phyloP scores from a whole-genome alignment of 1,140 invertebrate species.

The Chlorops oryzae region DNA sequence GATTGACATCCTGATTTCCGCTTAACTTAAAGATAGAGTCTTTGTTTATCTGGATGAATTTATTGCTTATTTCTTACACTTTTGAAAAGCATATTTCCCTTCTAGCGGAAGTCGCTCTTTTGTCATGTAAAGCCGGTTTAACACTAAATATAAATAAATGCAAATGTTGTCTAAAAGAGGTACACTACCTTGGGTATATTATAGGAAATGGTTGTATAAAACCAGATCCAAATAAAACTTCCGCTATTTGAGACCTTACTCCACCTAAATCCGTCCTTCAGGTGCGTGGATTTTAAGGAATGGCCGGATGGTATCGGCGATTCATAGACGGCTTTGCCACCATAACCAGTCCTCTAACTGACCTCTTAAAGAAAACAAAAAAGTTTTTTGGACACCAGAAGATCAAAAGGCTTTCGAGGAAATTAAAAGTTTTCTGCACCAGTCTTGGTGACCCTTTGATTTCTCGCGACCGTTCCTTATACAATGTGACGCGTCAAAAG shows the following conservation, averaged over 20 bases:
- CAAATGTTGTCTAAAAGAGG: constrained; percentile 9
- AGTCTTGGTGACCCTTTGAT: constrained; percentile 35
- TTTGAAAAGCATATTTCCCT: constrained; percentile 9
- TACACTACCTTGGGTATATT: constrained; percentile 10
- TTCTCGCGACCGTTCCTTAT: constrained; percentile 34
- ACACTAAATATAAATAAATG: constrained; percentile 23
- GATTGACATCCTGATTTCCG: constrained; percentile 5
- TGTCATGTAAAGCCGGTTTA: constrained; percentile 14
- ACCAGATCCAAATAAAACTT: constrained; percentile 11
- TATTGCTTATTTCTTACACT: constrained; percentile 3
- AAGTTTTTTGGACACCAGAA: background rate
- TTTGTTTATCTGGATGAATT: constrained; percentile 14
- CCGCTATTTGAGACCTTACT: constrained; percentile 22
- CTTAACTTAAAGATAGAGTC: constrained; percentile 6
- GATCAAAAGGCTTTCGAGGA: background rate
- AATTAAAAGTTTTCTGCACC: constrained; percentile 28
- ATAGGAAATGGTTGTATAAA: constrained; percentile 2
- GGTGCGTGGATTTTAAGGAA: constrained; percentile 46
- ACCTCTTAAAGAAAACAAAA: background rate
- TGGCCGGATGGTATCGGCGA: constrained; percentile 45
- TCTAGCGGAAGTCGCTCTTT: constrained; percentile 1
- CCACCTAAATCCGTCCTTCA: constrained; percentile 25
- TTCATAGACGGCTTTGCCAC: constrained; percentile 49
- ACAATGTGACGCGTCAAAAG: constrained; percentile 38
- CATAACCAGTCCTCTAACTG: constrained; percentile 27